phyloP scores from a whole-genome alignment of 2,888 invertebrate species.

The Drosophila diplacantha region DNA sequence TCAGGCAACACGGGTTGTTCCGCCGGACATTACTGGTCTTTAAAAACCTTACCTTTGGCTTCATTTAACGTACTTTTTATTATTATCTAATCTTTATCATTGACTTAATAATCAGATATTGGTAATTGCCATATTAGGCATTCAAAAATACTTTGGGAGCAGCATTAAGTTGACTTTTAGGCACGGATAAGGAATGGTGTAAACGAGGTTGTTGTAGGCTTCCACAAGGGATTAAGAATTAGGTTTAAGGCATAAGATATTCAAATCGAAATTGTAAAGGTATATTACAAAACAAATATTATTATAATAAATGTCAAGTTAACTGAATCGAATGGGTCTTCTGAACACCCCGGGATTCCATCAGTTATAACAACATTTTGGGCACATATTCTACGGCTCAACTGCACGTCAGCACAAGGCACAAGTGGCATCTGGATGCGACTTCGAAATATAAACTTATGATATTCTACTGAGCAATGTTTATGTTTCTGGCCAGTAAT shows the following conservation, averaged over 20 bases:
- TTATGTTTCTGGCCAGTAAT: slow-evolving; percentile 9
- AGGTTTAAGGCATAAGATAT: background rate
- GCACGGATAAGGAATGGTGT: background rate
- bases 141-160: slow-evolving; percentile 12
- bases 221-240: background rate
- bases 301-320: background rate
- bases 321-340: slow-evolving; percentile 3
- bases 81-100: slow-evolving; percentile 11
- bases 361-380: slow-evolving; percentile 62
- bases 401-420: slow-evolving; percentile 72
- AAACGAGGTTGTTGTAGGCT: slow-evolving; percentile 1
- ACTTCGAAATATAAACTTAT: slow-evolving; percentile 3
- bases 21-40: slow-evolving; percentile 69
- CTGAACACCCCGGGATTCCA: slow-evolving; percentile 25
- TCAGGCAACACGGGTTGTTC: slow-evolving; percentile 63
- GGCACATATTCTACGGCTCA: slow-evolving; percentile 25
- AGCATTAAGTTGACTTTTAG: background rate
- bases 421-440: slow-evolving; percentile 33
- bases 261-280: background rate
- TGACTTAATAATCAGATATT: slow-evolving; percentile 23
- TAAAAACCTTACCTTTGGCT: slow-evolving; percentile 75
- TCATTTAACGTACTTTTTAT: slow-evolving; percentile 7
- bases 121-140: background rate
- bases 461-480: slow-evolving; percentile 1
- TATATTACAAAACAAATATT: background rate